Conservation (phyloP, 2,888 invertebrate genomes). For the Drosophila borealis region DNA sequence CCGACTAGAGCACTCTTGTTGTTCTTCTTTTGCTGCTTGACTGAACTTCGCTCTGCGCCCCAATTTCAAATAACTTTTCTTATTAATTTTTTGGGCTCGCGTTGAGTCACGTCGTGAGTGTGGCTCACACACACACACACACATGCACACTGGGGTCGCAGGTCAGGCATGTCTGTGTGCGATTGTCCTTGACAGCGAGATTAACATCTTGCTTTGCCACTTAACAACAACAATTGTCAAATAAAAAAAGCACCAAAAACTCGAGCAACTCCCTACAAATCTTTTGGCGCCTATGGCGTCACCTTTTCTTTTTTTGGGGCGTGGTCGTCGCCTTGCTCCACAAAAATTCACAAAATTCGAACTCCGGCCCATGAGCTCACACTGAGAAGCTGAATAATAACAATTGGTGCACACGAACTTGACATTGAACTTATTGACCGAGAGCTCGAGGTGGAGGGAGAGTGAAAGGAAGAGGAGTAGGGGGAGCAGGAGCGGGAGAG, state of each 20-base stretch:
- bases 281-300: conserved; percentile 57
- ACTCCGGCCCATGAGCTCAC: conserved; percentile 37
- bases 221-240: conserved; percentile 16
- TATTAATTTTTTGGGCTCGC: conserved; percentile 4
- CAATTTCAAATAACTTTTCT: conserved; percentile 26
- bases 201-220: conserved; percentile 65
- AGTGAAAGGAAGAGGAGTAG: background rate
- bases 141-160: conserved; percentile 13
- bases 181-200: conserved; percentile 55
- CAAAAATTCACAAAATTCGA: conserved; percentile 18
- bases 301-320: conserved; percentile 55
- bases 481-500: background rate
- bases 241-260: background rate
- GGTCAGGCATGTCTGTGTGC: conserved; percentile 18
- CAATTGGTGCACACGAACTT: conserved; percentile 58
- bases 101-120: conserved; percentile 60
- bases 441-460: background rate
- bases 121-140: conserved; percentile 58
- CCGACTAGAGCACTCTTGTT: too few relatives aligned
- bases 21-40: conserved; percentile 2
- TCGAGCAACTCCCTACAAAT: conserved; percentile 21
- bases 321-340: conserved; percentile 32
- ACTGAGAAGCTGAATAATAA: conserved; percentile 8
- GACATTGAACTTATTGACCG: conserved; percentile 62
- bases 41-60: conserved; percentile 31